A percentile compares a stretch with the other conserved stretches of the same genome.
Evolutionary conservation across 2,797 vertebrate genomes (phyloP).

Genomic region (Bothrops alternatus): DNA sequence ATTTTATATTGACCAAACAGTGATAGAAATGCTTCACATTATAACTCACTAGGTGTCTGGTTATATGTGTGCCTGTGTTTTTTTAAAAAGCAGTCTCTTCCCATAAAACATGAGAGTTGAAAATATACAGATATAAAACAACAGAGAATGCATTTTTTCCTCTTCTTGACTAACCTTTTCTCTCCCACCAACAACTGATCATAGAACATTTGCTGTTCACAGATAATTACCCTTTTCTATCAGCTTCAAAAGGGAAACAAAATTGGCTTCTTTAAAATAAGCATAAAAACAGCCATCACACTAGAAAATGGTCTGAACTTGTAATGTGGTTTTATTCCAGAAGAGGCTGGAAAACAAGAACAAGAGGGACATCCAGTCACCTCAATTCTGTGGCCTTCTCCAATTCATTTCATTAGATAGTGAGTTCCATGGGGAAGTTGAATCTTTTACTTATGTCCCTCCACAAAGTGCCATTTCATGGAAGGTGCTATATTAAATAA

Average conservation of each 20-base stretch:
- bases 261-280: constrained; percentile 9
- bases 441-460: background rate
- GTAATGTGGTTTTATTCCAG: background rate
- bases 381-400: background rate
- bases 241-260: constrained; percentile 18
- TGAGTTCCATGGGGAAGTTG: background rate
- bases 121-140: constrained; percentile 1
- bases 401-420: background rate
- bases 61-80: background rate
- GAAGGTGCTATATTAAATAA: background rate
- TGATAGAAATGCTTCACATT: constrained; percentile 5
- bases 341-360: background rate
- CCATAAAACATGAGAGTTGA: background rate
- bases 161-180: background rate
- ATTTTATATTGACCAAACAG: constrained; percentile 28
- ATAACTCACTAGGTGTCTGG: background rate
- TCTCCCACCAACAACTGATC: background rate
- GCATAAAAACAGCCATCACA: background rate
- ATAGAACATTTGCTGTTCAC: background rate
- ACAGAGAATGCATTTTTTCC: background rate
- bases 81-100: constrained; percentile 13
- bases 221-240: constrained; percentile 16
- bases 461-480: background rate
- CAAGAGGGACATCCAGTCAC: background rate
- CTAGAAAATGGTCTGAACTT: constrained; percentile 7